Conservation (phyloP, 2,113 vertebrate species). For the Odobenus rosmarus region DNA sequence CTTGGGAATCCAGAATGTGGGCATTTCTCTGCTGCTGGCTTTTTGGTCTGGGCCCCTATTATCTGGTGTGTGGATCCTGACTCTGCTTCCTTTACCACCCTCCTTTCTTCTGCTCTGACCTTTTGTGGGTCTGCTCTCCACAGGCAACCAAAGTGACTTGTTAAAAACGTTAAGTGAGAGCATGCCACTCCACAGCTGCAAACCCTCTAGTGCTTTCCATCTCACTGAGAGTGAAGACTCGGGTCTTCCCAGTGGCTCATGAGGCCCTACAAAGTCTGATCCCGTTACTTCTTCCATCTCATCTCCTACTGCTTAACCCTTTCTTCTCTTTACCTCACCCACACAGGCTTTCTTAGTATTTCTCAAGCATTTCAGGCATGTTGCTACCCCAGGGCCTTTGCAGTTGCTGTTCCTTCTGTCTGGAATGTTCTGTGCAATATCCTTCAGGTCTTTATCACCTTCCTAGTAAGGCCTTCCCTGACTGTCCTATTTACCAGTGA, state of each 20-base stretch:
- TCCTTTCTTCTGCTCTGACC: background rate
- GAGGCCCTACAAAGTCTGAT: accelerated
- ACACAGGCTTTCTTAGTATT: background rate
- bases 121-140: background rate
- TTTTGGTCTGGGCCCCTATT: accelerated
- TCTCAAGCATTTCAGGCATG: background rate
- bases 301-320: too few relatives aligned
- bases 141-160: background rate
- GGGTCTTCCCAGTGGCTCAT: accelerated
- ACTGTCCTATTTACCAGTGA: accelerated
- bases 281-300: accelerated
- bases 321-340: background rate
- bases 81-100: background rate
- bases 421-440: background rate
- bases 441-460: background rate
- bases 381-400: background rate
- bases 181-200: accelerated
- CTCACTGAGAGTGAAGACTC: accelerated
- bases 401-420: too few relatives aligned
- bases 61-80: accelerated
- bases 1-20: background rate
- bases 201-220: background rate
- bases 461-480: background rate
- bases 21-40: accelerated
- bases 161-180: accelerated